These are phyloP conservation scores for Hydrotaea diabolus DNA, from an alignment of 2,888 invertebrate genomes.

Conservation along the genomic window DNA sequence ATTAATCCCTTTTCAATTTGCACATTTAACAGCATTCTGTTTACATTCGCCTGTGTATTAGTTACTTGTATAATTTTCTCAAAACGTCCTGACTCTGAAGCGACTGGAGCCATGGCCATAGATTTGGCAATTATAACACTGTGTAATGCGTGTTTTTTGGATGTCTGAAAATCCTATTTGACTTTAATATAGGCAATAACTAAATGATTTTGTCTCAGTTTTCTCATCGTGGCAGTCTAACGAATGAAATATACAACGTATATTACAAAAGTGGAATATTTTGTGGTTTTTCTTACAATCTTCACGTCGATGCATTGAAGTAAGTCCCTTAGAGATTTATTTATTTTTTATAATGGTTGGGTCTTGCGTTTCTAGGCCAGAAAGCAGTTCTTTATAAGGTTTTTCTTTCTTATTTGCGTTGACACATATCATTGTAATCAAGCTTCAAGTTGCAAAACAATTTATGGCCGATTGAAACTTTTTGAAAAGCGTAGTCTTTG, in stretches of 20 bases:
- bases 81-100: slow-evolving; percentile 21
- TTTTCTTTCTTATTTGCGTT: neutral
- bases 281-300: neutral
- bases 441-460: neutral
- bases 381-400: neutral
- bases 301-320: neutral
- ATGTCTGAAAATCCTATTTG: slow-evolving; percentile 2
- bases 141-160: neutral
- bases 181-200: neutral
- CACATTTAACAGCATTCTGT: slow-evolving; percentile 20
- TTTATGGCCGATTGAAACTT: neutral
- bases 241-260: slow-evolving; percentile 24
- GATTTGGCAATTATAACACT: slow-evolving; percentile 24
- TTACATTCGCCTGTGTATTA: slow-evolving; percentile 10
- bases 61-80: slow-evolving; percentile 29
- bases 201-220: slow-evolving; percentile 3
- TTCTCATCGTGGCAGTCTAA: slow-evolving; percentile 15
- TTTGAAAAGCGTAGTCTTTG: neutral
- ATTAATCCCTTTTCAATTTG: slow-evolving; percentile 31
- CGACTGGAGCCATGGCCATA: no score
- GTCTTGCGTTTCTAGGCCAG: neutral
- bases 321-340: neutral
- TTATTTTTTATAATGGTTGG: no score
- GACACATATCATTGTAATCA: neutral
- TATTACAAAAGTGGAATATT: neutral